Evolutionary conservation across 1,140 invertebrate genomes (phyloP), one percentile per base, ranked within the genome.

Genomic region (Trialeurodes vaporariorum): DNA sequence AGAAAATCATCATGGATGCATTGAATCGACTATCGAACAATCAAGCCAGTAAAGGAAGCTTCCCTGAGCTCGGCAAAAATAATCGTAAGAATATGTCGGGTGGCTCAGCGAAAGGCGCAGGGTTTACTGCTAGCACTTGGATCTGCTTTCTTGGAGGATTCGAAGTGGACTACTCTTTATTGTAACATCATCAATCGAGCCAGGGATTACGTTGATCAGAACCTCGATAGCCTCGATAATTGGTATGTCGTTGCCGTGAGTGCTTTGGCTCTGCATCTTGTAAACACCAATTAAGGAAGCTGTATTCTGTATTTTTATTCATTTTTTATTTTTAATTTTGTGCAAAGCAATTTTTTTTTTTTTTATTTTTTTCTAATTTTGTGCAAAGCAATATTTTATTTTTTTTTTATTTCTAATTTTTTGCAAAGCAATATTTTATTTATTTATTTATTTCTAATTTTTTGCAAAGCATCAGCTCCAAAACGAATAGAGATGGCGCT

Each of bases 11-110:
- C 63, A 77, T 82, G 2, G 82, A 83, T 59, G 87, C 92, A 9
- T 78, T 96, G 2, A 79, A 86, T 25, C 98, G 94, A 89, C 80
- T 98, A 64, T 80, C 87, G 0, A 79, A 80, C 13, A 81, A 85
- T 68, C 95, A 98, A 79, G 81, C 80, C 0, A 27, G 81, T 2
- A 91, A 91, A 75, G 97, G 97, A 58, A 90, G 89, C 71, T 97
- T 96, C 75, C 85, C 86, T 9, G 89, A 92, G 80, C 81, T 81
- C 11, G 91, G 91, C 61, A 84, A 85, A 74, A 80, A 93, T 21
- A 86, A 86, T 71, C 87, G 93, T 75, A 83, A 84, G 58, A 86
- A 90, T 68, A 87, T 92, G 81, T 90, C 93, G 79, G 90, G 89
- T 49, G 88, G 83, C 66, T 83, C 85, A 67, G 82, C 86, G 11